Percentiles rank a stretch among this genome's conserved stretches.
phyloP scores from a whole-genome alignment of 2,888 invertebrate species.

The Steinernema carpocapsae region DNA sequence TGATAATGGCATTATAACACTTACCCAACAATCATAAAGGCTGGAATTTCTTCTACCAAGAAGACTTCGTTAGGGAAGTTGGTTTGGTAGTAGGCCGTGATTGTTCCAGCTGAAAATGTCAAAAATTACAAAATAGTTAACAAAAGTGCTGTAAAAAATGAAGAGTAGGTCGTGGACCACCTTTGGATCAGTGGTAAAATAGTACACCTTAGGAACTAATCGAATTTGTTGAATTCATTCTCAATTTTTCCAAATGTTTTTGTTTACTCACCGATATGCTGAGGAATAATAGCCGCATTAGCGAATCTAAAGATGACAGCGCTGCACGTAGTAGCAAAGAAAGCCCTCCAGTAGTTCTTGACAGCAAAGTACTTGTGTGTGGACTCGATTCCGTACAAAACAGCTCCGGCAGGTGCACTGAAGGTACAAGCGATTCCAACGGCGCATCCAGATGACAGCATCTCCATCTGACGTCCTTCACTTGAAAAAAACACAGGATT shows the following conservation, averaged over 20 bases:
- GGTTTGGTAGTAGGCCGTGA: conserved; percentile 72
- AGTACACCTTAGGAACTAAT: too few relatives aligned
- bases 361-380: conserved; percentile 98
- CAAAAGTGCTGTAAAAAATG: conserved; percentile 39
- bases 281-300: conserved; percentile 73
- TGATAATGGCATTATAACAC: neutral
- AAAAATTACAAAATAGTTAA: too few relatives aligned
- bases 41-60: conserved; percentile 91
- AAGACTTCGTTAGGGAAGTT: conserved; percentile 83
- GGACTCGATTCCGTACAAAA: conserved; percentile 93
- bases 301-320: conserved; percentile 81
- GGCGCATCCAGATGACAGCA: conserved; percentile 56
- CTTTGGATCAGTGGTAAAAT: too few relatives aligned
- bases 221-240: too few relatives aligned
- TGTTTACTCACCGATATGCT: conserved; percentile 46
- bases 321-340: conserved; percentile 94
- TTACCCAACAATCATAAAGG: conserved; percentile 89
- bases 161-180: neutral
- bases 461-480: conserved; percentile 54
- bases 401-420: conserved; percentile 85
- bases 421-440: conserved; percentile 80
- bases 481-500: conserved; percentile 52
- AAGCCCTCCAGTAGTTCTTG: conserved; percentile 95
- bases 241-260: neutral
- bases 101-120: conserved; percentile 59